Conservation (phyloP, 2,113 vertebrate species). For the Bambusicola thoracicus region DNA sequence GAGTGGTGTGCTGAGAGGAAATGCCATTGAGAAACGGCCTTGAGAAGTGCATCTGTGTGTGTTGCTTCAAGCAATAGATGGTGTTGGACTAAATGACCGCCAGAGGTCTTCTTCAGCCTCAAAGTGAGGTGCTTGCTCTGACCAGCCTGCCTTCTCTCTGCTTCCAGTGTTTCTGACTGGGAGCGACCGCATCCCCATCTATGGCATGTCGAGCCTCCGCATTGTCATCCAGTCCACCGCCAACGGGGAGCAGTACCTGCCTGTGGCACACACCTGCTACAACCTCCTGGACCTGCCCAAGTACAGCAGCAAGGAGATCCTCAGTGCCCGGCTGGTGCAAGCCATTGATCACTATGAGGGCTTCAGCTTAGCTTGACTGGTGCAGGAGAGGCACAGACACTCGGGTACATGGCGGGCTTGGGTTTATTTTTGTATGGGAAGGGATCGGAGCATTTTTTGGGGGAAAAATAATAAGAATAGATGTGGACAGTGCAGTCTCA, state of each 20-base stretch:
- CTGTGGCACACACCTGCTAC: constrained; percentile 97
- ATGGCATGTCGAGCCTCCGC: constrained; percentile 94
- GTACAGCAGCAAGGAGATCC: constrained; percentile 92
- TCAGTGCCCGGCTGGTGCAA: constrained; percentile 85
- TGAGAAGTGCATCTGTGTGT: neutral
- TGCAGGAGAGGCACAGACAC: neutral
- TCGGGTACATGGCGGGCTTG: neutral
- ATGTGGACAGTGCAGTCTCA: neutral
- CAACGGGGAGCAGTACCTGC: constrained; percentile 90
- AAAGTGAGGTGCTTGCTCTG: rapidly evolving
- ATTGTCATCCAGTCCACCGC: constrained; percentile 93
- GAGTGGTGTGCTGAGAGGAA: neutral
- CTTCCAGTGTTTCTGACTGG: constrained; percentile 92
- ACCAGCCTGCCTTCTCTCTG: neutral
- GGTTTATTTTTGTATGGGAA: constrained; percentile 80
- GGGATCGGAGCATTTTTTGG: neutral
- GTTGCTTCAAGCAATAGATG: neutral
- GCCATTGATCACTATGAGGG: constrained; percentile 97
- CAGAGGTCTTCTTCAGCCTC: neutral
- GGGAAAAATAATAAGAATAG: neutral
- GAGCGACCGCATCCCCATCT: constrained; percentile 98
- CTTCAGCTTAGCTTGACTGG: constrained; percentile 91
- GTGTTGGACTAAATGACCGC: neutral
- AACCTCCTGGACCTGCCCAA: constrained; percentile 96
- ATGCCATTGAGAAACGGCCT: neutral